phyloP scores from a whole-genome alignment of 2,113 vertebrate genomes.

The Sinocyclocheilus anshuiensis region DNA sequence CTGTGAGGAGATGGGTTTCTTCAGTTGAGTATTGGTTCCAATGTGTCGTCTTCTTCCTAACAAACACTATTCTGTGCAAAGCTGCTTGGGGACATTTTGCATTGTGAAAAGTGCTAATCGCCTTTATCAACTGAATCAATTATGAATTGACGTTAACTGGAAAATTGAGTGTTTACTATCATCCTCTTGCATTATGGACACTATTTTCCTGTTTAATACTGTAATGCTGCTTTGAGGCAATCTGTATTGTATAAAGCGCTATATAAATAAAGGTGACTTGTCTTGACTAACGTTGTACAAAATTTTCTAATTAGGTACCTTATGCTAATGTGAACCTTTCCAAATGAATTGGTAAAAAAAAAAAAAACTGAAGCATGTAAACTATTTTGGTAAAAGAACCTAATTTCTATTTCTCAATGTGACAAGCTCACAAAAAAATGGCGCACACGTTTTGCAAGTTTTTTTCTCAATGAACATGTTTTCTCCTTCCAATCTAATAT shows the following conservation, averaged over 20 bases:
- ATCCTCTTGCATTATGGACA: no score
- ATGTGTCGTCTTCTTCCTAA: not conserved
- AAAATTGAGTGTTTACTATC: no score
- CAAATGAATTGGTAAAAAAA: not conserved
- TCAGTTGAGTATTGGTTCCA: not conserved
- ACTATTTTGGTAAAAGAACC: not conserved
- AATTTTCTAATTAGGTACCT: not conserved
- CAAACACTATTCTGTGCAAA: not conserved
- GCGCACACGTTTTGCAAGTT: constrained; percentile 57
- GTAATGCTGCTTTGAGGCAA: no score
- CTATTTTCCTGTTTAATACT: no score
- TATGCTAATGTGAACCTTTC: not conserved
- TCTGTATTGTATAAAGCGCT: no score
- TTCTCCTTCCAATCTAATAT: constrained; percentile 74
- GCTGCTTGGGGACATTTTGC: not conserved
- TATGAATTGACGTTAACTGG: no score
- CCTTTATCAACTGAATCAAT: no score
- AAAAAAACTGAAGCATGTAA: not conserved
- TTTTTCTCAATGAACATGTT: constrained; percentile 73
- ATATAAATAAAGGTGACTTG: no score
- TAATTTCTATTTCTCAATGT: not conserved
- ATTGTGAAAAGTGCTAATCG: not conserved
- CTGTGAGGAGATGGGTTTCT: no score
- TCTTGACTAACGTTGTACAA: not conserved
- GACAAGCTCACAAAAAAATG: not conserved